Base-by-base conservation (phyloP, 30 jellyfish, hydroid and myxozoan species). In the Catostylus mosaicus region DNA sequence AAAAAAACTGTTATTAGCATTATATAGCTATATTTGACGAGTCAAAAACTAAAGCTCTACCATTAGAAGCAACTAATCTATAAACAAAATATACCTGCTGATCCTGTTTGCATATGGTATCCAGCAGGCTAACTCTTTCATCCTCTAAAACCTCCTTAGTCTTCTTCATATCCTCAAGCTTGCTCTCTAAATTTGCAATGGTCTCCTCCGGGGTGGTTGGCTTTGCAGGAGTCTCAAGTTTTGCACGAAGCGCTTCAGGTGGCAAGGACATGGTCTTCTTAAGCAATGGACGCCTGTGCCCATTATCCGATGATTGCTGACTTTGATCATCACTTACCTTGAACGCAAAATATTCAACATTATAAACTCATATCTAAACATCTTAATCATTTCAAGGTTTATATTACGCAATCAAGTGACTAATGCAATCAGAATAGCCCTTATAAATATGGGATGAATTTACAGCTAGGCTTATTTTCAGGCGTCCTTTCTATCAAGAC, bases 71-170 rank as follows among this genome's bases (percentile, higher is more conserved):
- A n/a, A n/a, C n/a, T n/a, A n/a, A n/a, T n/a, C n/a, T n/a, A n/a
- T n/a, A n/a, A n/a, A n/a, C n/a, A n/a, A n/a, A n/a, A 10, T 10
- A 19, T 30, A 82, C 96, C 96, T 86, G 86, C 59, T 95, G 90
- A 36, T 69, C 97, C 63, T 88, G 97, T 62, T 80, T 84, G 83
- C 96, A 82, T n/a, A 95, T 32, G 32, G 96, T 77, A 32, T 94
- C 99, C 23, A 88, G 83, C 88, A 89, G 52, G 31, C 80, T 82
- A 8, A 72, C 96, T 34, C 99, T 79, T 38, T 89, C 99, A 5
- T 63, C 91, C 67, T 88, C 97, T 73, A 88, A 62, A n/a, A 93
- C 72, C 52, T 88, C 97, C 38, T 88, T 94, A 29, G 95, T 79
- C 45, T 75, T 83, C 50, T 67, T 65, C 83, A 82, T 80, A 12